These are phyloP conservation scores for Temnothorax ravouxi DNA, from an alignment of 2,888 invertebrate species.

Conservation along the genomic window DNA sequence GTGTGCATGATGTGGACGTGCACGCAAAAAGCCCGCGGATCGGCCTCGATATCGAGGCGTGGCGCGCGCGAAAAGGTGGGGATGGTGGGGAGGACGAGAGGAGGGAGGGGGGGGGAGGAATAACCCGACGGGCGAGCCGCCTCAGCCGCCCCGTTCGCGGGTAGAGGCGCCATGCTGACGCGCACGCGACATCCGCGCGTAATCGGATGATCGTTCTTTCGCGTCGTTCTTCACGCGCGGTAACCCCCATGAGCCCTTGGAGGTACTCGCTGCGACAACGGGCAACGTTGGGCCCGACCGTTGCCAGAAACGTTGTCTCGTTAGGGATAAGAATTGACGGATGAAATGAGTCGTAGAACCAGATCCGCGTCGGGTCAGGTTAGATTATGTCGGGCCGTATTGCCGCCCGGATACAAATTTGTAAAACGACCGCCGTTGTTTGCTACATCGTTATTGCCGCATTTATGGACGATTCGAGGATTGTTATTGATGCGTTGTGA, in stretches of 20 bases:
- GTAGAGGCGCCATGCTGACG: constrained; percentile 64
- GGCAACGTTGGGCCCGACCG: background rate
- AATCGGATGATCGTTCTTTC: constrained; percentile 57
- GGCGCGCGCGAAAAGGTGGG: background rate
- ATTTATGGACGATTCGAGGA: background rate
- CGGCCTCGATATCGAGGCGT: constrained; percentile 45
- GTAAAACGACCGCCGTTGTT: background rate
- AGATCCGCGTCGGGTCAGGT: background rate
- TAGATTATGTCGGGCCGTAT: background rate
- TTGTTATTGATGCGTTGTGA: background rate
- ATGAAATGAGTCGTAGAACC: background rate
- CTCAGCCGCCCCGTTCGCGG: constrained; percentile 21
- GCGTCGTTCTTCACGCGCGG: constrained; percentile 8
- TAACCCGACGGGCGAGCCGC: background rate
- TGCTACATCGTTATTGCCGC: background rate
- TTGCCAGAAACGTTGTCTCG: background rate
- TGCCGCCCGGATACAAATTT: background rate
- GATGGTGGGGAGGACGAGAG: background rate
- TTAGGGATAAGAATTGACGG: background rate
- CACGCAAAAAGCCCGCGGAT: constrained; percentile 71
- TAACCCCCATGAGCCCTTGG: background rate
- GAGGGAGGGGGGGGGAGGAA: background rate
- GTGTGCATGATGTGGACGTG: constrained; percentile 36
- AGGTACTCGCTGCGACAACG: background rate
- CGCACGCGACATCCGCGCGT: constrained; percentile 57